phyloP scores from a whole-genome alignment of 1,140 invertebrate species.

The Drosophila sucinea region DNA sequence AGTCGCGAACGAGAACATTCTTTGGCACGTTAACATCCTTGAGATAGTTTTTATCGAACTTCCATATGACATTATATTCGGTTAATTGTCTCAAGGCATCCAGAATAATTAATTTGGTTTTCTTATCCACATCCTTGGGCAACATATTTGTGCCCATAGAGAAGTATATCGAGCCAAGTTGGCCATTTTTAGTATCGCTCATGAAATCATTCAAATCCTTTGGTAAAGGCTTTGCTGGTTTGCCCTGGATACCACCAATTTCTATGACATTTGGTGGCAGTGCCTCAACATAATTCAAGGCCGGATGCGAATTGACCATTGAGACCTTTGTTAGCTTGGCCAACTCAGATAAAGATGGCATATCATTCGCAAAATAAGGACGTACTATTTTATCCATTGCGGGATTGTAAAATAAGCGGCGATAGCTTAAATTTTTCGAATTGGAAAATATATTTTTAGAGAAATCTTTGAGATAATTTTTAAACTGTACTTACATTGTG shows the following conservation, averaged over 20 bases:
- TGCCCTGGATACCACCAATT: not conserved
- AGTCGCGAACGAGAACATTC: not conserved
- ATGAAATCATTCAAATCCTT: not conserved
- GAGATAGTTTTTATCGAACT: not conserved
- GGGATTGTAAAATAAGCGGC: not conserved
- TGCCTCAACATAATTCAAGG: not conserved
- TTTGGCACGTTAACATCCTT: not conserved
- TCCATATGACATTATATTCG: not conserved
- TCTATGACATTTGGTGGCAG: not conserved
- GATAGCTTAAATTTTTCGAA: not conserved
- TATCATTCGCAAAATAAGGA: not conserved
- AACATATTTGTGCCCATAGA: not conserved
- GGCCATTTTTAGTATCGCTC: not conserved
- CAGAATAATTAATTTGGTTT: not conserved
- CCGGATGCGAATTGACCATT: not conserved
- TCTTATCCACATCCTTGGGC: not conserved
- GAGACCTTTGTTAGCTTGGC: not conserved
- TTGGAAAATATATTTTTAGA: too few relatives aligned
- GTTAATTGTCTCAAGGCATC: not conserved
- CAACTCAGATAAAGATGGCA: not conserved
- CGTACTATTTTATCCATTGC: not conserved
- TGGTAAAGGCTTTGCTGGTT: not conserved
- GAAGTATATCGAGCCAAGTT: not conserved
- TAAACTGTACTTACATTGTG: not conserved
- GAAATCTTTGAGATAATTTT: too few relatives aligned